phyloP scores from a whole-genome alignment of 1,140 invertebrate genomes.

The Chrysomallon squamiferum region DNA sequence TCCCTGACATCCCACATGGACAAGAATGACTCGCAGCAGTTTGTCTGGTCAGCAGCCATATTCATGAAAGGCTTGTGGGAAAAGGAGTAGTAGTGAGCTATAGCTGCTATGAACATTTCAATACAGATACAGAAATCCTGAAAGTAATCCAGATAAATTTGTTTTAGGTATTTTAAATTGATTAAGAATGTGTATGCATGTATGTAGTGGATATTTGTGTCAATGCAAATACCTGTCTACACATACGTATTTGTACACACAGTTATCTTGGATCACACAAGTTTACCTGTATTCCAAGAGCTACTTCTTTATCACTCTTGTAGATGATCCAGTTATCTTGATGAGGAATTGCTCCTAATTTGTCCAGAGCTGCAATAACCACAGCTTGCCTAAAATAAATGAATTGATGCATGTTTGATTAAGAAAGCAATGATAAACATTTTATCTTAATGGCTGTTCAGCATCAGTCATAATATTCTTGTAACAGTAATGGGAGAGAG shows the following conservation, averaged over 20 bases:
- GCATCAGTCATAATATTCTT: too few species aligned
- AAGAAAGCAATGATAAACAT: too few species aligned
- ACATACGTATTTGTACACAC: too few species aligned
- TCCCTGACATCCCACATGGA: constrained; percentile 96
- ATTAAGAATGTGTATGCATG: too few species aligned
- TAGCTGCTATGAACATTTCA: constrained; percentile 95
- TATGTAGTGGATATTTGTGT: too few species aligned
- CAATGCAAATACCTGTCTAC: too few species aligned
- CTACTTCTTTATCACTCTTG: constrained; percentile 72
- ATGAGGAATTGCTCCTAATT: constrained; percentile 76
- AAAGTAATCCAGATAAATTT: constrained; percentile 22
- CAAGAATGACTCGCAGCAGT: constrained; percentile 66
- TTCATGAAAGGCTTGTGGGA: constrained; percentile 82
- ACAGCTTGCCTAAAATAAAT: constrained; percentile 81
- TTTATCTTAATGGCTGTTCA: too few species aligned
- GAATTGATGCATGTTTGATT: too few species aligned
- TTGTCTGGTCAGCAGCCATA: constrained; percentile 23
- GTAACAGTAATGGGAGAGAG: too few species aligned
- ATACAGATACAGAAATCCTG: constrained; percentile 96
- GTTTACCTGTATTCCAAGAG: constrained; percentile 81
- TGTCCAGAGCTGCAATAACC: constrained; percentile 84
- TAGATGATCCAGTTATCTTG: constrained; percentile 67
- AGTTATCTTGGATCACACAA: neutral
- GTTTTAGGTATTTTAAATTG: constrained; percentile 18
- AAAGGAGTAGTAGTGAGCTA: constrained; percentile 95